These are phyloP conservation scores for Galbula dea DNA, from an alignment of 2,113 vertebrate species.

Conservation along the genomic window DNA sequence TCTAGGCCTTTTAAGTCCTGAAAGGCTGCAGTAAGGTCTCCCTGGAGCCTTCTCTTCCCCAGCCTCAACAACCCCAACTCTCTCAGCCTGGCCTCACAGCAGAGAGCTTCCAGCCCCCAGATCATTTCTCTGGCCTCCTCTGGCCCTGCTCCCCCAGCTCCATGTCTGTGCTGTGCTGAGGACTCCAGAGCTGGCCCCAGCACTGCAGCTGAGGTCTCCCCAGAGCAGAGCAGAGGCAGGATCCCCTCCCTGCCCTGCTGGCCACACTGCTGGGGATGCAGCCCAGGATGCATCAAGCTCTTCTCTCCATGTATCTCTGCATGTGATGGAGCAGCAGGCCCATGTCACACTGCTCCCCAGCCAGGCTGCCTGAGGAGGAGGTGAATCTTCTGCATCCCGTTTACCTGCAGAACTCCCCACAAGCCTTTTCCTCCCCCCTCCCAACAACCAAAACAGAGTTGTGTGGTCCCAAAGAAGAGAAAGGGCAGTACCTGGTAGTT, in stretches of 20 bases:
- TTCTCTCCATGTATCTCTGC: not conserved
- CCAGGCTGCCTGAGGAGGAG: not conserved
- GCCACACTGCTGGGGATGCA: no score
- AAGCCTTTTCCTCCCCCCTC: not conserved
- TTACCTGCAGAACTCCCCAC: no score
- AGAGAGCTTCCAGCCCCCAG: not conserved
- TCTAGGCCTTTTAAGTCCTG: not conserved
- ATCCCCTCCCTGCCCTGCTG: no score
- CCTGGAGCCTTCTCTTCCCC: not conserved
- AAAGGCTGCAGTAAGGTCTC: not conserved
- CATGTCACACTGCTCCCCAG: rapidly evolving
- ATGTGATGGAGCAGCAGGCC: no score
- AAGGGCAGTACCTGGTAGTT: constrained; percentile 89
- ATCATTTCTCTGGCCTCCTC: not conserved
- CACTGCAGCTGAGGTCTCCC: not conserved
- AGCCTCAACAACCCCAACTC: not conserved
- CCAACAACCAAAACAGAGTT: not conserved
- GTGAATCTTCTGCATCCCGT: rapidly evolving
- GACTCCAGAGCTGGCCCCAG: not conserved
- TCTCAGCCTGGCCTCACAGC: not conserved
- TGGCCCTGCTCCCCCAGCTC: not conserved
- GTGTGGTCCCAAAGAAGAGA: not conserved
- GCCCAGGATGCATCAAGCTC: not conserved
- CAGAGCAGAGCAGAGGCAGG: not conserved
- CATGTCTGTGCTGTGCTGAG: not conserved